These are phyloP conservation scores for Anomalospiza imberbis DNA, from an alignment of 2,797 vertebrate genomes.

Conservation along the genomic window DNA sequence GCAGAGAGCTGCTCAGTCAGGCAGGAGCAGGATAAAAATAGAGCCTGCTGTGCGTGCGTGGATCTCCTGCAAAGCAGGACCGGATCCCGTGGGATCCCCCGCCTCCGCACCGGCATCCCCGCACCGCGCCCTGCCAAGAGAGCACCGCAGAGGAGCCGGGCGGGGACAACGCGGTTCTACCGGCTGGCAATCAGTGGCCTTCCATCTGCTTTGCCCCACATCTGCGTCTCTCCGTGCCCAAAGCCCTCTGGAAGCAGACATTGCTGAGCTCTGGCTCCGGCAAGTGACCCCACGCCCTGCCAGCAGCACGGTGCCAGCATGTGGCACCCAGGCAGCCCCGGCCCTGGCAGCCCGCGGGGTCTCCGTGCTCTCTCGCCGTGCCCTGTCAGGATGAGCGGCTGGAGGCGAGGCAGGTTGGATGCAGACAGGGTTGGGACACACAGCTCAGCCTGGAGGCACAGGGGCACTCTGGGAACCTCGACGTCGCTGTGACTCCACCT, in stretches of 20 bases:
- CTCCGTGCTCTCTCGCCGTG: accelerated
- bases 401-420: accelerated
- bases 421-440: not conserved
- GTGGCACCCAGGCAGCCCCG: not conserved
- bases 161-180: not conserved
- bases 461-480: not conserved
- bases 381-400: not conserved
- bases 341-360: not conserved
- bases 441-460: not conserved
- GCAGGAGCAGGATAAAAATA: constrained; percentile 64
- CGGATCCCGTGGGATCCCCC: constrained; percentile 39
- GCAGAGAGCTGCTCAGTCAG: constrained; percentile 46
- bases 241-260: not conserved
- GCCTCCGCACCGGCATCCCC: constrained; percentile 20
- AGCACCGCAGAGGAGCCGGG: not conserved
- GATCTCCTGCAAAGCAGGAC: constrained; percentile 20
- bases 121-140: not conserved
- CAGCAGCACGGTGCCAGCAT: not conserved
- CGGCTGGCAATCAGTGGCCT: accelerated
- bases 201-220: not conserved
- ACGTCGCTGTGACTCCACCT: accelerated
- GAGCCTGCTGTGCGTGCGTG: constrained; percentile 10
- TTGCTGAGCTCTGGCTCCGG: not conserved
- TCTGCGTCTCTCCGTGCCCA: accelerated
- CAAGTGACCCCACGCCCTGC: not conserved